Conservation (phyloP, 1,140 invertebrate species). For the Diorhabda sublineata region DNA sequence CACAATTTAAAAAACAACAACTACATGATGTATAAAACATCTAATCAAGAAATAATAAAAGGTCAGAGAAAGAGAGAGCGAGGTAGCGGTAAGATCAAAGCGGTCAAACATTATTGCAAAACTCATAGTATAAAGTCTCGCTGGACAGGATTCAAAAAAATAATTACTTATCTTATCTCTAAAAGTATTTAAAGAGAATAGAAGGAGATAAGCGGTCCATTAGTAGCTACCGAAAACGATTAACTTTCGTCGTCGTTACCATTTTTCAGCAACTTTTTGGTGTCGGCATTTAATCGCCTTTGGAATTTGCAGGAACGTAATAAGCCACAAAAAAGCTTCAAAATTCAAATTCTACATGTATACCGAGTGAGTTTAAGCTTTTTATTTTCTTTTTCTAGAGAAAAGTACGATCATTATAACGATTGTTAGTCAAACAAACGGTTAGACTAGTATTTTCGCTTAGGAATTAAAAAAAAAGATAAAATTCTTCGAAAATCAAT, state of each 20-base stretch:
- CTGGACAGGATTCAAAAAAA: not conserved
- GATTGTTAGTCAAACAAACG: no score
- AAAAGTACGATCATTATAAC: no score
- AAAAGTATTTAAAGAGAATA: slow-evolving; percentile 3
- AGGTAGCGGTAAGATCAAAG: not conserved
- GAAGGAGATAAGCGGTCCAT: slow-evolving; percentile 1
- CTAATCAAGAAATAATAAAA: no score
- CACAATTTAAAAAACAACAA: no score
- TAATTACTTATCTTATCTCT: slow-evolving; percentile 3
- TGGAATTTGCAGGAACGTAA: not conserved
- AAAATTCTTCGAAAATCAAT: no score
- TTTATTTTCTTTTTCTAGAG: no score
- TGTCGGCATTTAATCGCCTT: not conserved
- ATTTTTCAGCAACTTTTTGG: not conserved
- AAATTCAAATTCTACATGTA: no score
- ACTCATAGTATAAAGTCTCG: not conserved
- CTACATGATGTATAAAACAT: no score
- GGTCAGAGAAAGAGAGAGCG: not conserved
- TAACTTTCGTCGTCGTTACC: not conserved
- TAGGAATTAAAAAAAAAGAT: no score
- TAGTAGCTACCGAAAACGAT: slow-evolving; percentile 1
- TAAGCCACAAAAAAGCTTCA: not conserved
- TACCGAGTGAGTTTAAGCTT: no score
- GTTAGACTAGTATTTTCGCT: no score
- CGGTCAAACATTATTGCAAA: not conserved